Evolutionary conservation across 2,797 vertebrate species (phyloP).

Genomic region (Limosa lapponica): DNA sequence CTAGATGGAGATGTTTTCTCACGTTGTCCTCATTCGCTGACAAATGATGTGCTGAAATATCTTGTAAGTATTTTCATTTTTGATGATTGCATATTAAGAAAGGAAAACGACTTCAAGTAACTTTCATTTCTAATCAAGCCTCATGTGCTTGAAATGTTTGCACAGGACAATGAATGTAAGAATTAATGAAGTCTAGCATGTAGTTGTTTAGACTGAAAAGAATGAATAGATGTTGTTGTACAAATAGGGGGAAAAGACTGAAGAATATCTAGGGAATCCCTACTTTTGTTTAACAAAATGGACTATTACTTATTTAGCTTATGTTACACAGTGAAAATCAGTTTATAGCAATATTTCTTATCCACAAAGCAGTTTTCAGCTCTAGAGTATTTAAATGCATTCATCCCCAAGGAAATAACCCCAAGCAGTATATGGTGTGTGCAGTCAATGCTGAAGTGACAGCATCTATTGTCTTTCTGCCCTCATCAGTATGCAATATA

Average conservation of each 20-base stretch:
- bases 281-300: background rate
- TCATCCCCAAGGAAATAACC: background rate
- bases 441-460: background rate
- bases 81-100: background rate
- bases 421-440: background rate
- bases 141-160: background rate
- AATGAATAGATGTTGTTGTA: background rate
- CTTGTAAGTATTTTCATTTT: background rate
- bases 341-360: background rate
- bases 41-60: fast-evolving
- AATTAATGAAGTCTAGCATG: background rate
- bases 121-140: background rate
- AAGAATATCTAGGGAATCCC: fast-evolving
- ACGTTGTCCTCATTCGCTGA: fast-evolving
- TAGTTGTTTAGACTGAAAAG: background rate
- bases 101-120: background rate
- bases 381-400: background rate
- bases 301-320: background rate
- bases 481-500: background rate
- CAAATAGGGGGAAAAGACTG: fast-evolving
- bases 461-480: background rate
- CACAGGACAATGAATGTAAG: background rate
- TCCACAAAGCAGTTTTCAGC: background rate
- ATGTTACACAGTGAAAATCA: background rate
- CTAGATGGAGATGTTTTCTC: slow-evolving; percentile 58